A percentile compares a stretch with the other conserved stretches of the same genome.
Evolutionary conservation across 1,140 invertebrate genomes (phyloP).

Genomic region (Uloborus diversus): DNA sequence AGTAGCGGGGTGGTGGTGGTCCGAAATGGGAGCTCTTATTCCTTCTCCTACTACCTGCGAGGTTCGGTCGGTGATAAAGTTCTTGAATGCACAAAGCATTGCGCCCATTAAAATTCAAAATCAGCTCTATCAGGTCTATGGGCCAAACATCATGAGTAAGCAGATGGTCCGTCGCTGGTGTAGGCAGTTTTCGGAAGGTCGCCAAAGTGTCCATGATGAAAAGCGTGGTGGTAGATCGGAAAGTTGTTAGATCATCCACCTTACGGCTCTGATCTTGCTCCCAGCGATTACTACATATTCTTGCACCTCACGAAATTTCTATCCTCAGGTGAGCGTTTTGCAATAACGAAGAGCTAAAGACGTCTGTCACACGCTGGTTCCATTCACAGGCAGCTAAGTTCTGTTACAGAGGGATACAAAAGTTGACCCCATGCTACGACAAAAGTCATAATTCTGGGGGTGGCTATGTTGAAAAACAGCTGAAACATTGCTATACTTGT

Average conservation of each 20-base stretch:
- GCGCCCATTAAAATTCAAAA: background rate
- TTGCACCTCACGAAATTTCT: slow-evolving; percentile 57
- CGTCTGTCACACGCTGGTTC: background rate
- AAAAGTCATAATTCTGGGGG: too few relatives aligned
- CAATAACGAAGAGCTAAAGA: background rate
- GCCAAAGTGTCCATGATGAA: background rate
- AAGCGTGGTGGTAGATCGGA: background rate
- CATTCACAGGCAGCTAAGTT: too few relatives aligned
- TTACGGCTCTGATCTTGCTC: slow-evolving; percentile 60
- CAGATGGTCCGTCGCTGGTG: background rate
- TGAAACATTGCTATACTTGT: too few relatives aligned
- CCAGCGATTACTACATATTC: slow-evolving; percentile 59
- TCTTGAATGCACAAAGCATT: slow-evolving; percentile 8
- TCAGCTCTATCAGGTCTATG: slow-evolving; percentile 7
- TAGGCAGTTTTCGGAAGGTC: background rate
- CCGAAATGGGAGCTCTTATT: background rate
- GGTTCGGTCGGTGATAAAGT: slow-evolving; percentile 3
- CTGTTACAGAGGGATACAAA: too few relatives aligned
- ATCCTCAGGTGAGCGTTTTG: slow-evolving; percentile 36
- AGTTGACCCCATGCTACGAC: too few relatives aligned
- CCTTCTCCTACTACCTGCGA: background rate
- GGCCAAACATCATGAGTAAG: slow-evolving; percentile 1
- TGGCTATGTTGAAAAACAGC: too few relatives aligned
- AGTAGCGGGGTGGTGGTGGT: background rate
- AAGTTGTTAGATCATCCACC: slow-evolving; percentile 10